These are phyloP conservation scores for Marcusenius ussheri DNA, from an alignment of 2,113 vertebrate genomes.

Conservation along the genomic window DNA sequence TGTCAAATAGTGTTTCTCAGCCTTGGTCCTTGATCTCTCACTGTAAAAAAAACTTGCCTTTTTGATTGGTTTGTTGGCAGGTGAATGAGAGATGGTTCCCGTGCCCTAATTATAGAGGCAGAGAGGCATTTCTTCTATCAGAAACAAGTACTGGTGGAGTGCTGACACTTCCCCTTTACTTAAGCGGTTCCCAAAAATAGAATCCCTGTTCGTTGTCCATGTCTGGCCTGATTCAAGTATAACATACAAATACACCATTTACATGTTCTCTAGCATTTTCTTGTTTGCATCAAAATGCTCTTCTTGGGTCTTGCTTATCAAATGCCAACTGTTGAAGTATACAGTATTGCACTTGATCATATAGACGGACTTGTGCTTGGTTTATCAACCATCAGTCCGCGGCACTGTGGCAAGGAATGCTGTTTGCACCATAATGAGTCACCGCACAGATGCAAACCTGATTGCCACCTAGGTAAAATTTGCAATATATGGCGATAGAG, in stretches of 20 bases:
- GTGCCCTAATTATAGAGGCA: conserved; percentile 19
- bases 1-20: conserved; percentile 45
- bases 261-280: background rate
- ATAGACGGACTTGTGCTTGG: background rate
- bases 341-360: background rate
- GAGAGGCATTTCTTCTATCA: background rate
- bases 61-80: conserved; percentile 34
- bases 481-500: background rate
- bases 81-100: conserved; percentile 30
- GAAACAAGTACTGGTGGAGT: background rate
- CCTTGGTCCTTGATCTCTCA: conserved; percentile 45
- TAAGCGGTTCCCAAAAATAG: background rate
- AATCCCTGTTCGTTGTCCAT: background rate
- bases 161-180: background rate
- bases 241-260: background rate
- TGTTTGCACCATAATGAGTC: background rate
- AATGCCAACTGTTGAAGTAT: background rate
- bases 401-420: background rate
- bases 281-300: background rate
- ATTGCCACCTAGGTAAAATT: background rate
- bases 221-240: background rate
- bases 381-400: background rate
- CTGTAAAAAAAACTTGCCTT: conserved; percentile 33
- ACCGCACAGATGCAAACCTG: background rate
- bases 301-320: background rate